Evolutionary conservation across 2,797 vertebrate species (phyloP).

Genomic region (Picus viridis): DNA sequence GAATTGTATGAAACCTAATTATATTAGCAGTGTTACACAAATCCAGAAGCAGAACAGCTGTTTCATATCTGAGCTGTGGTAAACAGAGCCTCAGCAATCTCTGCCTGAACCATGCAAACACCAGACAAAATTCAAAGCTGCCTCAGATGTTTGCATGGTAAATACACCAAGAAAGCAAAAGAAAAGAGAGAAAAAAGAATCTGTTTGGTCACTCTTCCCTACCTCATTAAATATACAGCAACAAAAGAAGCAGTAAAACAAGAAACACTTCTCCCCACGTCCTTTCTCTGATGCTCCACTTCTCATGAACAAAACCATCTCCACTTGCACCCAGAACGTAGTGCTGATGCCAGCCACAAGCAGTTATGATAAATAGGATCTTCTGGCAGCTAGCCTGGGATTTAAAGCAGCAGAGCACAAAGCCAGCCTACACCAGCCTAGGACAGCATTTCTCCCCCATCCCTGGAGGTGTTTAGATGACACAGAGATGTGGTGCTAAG

Average conservation of each 20-base stretch:
- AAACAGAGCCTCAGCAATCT: conserved; percentile 28
- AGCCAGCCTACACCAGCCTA: neutral
- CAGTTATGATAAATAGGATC: fast-evolving
- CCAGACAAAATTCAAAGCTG: neutral
- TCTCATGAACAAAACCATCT: neutral
- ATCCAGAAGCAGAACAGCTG: conserved; percentile 44
- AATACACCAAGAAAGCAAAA: neutral
- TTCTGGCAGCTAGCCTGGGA: neutral
- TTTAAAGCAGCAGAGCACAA: neutral
- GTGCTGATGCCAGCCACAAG: neutral
- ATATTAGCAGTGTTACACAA: conserved; percentile 58
- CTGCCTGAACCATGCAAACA: conserved; percentile 2
- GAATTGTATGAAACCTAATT: conserved; percentile 38
- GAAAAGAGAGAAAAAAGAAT: neutral
- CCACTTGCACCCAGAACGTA: neutral
- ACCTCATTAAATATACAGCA: neutral
- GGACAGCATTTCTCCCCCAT: neutral
- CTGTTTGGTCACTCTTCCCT: neutral
- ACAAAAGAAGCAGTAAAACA: neutral
- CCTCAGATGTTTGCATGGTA: neutral
- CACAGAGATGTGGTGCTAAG: too few relatives aligned
- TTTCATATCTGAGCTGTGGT: conserved; percentile 1
- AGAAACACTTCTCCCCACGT: neutral
- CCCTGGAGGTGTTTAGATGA: too few relatives aligned
- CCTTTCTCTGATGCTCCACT: neutral